Evolutionary conservation across 2,113 vertebrate species (phyloP).

Genomic region (Ailuropoda melanoleuca): DNA sequence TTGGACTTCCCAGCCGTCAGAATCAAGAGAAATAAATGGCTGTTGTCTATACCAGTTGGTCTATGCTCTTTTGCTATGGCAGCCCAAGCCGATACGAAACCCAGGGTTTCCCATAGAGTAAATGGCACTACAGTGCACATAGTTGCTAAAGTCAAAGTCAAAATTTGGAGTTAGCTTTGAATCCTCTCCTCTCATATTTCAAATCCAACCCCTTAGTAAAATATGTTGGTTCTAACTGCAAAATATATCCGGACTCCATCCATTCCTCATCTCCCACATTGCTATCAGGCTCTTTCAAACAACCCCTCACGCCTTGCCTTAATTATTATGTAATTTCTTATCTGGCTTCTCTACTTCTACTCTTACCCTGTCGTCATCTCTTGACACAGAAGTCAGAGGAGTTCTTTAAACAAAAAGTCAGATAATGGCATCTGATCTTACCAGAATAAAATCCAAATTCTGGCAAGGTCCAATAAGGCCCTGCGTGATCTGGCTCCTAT

Average conservation of each 20-base stretch:
- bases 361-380: neutral
- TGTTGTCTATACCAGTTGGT: neutral
- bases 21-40: neutral
- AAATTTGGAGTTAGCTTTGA: neutral
- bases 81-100: no score
- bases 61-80: neutral
- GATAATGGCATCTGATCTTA: neutral
- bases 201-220: neutral
- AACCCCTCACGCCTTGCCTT: neutral
- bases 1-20: neutral
- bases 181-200: neutral
- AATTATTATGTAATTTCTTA: neutral
- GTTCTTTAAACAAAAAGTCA: neutral
- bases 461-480: neutral
- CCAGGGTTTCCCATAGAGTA: neutral
- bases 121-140: neutral
- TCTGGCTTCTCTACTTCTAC: neutral
- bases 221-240: neutral
- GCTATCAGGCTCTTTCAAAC: neutral
- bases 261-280: neutral
- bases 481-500: no score
- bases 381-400: neutral
- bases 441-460: neutral
- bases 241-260: neutral
- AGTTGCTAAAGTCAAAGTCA: neutral